Evolutionary conservation across 2,113 vertebrate species (phyloP), one percentile per base, ranked within the genome.

Genomic region (Plecotus auritus): DNA sequence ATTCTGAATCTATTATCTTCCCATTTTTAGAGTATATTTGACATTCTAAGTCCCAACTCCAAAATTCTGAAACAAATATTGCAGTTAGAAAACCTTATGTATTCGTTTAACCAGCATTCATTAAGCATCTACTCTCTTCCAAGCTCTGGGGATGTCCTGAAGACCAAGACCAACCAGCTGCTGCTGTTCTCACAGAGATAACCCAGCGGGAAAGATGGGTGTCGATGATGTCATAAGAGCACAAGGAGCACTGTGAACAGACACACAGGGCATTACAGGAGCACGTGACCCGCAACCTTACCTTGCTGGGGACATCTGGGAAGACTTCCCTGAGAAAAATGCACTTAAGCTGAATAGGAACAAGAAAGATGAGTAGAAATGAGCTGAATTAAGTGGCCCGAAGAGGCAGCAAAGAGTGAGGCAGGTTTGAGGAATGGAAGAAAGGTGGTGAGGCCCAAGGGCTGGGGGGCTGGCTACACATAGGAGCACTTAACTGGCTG

Each of bases 21-120:
- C 10, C 6, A 35, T 16, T 76, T 93, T 92, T 76, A 66, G 64
- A 67, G n/a, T 35, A 77, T 40, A 70, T 90, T 95, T 78, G 76
- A 88, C 51, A 77, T 77, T 54, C 51, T 11, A 89, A 61, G 30
- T 30, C 85, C 73, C 30, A 85, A n/a, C n/a, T 66, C 80, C 80
- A 74, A 83, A 81, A 86, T 76, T 73, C 69, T 73, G 32, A 88
- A 86, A 64, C 37, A 73, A 69, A 6, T 1, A 40, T 13, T 35
- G 9, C n/a, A 40, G 2, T 51, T 89, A 89, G 37, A 28, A 82
- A 89, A 72, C 4, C 8, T 61, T 23, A 56, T 23, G 61, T 17
- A 88, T 42, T 69, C 35, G 49, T 69, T 87, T 72, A 51, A 76
- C 26, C 56, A 77, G 61, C 28, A 30, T 10, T 32, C 6, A 4